These are phyloP conservation scores for Sepioteuthis lessoniana DNA, from an alignment of 2,888 invertebrate species.

Conservation along the genomic window DNA sequence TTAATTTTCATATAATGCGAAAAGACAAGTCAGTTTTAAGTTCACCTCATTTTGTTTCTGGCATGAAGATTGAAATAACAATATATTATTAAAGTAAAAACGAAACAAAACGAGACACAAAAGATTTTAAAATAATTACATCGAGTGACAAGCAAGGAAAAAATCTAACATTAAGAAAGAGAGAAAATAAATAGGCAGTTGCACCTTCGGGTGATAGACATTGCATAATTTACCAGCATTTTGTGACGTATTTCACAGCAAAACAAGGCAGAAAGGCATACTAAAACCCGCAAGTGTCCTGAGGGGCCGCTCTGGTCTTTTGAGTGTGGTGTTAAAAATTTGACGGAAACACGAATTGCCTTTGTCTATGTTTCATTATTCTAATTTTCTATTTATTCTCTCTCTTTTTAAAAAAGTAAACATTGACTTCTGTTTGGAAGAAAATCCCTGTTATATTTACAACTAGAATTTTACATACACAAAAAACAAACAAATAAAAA, in stretches of 20 bases:
- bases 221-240: constrained; percentile 1
- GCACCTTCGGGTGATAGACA: neutral
- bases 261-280: neutral
- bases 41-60: neutral
- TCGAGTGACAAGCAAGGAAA: neutral
- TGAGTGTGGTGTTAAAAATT: neutral
- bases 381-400: neutral
- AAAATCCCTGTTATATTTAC: neutral
- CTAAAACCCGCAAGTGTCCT: neutral
- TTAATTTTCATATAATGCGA: neutral
- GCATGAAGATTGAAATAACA: neutral
- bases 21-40: neutral
- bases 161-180: neutral
- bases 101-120: neutral
- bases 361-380: neutral
- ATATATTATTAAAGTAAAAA: neutral
- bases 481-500: neutral
- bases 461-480: neutral
- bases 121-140: neutral
- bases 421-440: neutral
- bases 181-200: neutral
- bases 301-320: neutral
- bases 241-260: neutral
- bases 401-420: neutral
- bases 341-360: constrained; percentile 33